phyloP scores from a whole-genome alignment of 92 coral and sea anemone genomes.

The Umimayanthus kanabou region DNA sequence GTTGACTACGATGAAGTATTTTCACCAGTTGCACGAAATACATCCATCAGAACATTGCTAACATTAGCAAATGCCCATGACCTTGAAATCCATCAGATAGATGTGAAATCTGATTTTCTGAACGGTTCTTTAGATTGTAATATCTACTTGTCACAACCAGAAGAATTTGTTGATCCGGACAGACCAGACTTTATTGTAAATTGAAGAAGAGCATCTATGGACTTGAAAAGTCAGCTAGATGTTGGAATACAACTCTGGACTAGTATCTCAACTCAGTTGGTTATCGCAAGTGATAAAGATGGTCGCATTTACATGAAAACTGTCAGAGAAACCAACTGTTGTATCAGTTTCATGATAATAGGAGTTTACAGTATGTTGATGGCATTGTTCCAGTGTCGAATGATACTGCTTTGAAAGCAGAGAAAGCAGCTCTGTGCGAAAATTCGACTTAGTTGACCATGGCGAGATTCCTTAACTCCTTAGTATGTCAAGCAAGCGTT shows the following conservation, averaged over 20 bases:
- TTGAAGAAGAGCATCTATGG: constrained; percentile 57
- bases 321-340: too few relatives aligned
- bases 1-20: constrained; percentile 61
- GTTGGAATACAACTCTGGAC: too few relatives aligned
- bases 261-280: too few relatives aligned
- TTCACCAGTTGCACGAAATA: constrained; percentile 43
- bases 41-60: constrained; percentile 49
- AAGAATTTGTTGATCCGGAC: constrained; percentile 71
- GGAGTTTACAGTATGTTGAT: not conserved
- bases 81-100: constrained; percentile 60
- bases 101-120: constrained; percentile 55
- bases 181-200: constrained; percentile 60
- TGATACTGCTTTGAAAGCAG: constrained; percentile 53
- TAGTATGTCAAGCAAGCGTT: too few relatives aligned
- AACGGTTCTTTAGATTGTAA: constrained; percentile 44
- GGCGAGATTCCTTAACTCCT: too few relatives aligned
- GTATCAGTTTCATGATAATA: constrained; percentile 32
- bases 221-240: not conserved
- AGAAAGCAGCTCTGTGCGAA: constrained; percentile 50
- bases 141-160: constrained; percentile 47
- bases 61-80: constrained; percentile 62
- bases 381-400: constrained; percentile 43
- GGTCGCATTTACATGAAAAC: too few relatives aligned
- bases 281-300: too few relatives aligned
- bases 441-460: too few relatives aligned